A percentile compares a stretch with the other conserved stretches of the same genome.
phyloP scores from a whole-genome alignment of 2,113 vertebrate genomes.

The Misgurnus anguillicaudatus region DNA sequence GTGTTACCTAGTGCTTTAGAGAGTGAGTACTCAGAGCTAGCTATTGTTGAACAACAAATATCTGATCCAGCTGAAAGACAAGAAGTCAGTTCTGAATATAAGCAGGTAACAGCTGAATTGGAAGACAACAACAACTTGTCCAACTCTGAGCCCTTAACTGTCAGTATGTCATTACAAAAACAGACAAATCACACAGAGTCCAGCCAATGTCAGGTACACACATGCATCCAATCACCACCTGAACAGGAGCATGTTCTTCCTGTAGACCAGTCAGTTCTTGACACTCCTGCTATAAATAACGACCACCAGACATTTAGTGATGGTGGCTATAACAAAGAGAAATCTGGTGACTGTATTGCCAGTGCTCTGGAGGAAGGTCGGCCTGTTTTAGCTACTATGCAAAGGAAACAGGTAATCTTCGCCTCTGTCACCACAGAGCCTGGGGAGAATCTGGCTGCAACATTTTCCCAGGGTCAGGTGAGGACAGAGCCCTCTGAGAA shows the following conservation, averaged over 20 bases:
- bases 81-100: not conserved
- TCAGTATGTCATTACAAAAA: not conserved
- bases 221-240: conserved; percentile 11
- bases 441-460: conserved; percentile 41
- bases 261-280: not conserved
- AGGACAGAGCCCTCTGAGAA: conserved; percentile 38
- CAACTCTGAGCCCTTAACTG: not conserved
- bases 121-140: not conserved
- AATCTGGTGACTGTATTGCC: not conserved
- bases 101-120: not conserved
- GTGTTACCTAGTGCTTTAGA: not conserved
- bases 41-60: not conserved
- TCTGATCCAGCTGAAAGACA: not conserved
- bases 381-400: conserved; percentile 13
- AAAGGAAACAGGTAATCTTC: conserved; percentile 31
- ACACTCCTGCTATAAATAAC: not conserved
- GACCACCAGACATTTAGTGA: not conserved
- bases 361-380: conserved; percentile 12
- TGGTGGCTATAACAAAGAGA: not conserved
- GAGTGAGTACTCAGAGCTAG: not conserved
- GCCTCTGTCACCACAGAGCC: conserved; percentile 20
- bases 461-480: conserved; percentile 34
- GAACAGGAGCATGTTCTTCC: conserved; percentile 8
- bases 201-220: conserved; percentile 6
- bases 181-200: conserved; percentile 15